Base-by-base conservation (phyloP, 2,888 invertebrate species). In the Pandemis corylana region DNA sequence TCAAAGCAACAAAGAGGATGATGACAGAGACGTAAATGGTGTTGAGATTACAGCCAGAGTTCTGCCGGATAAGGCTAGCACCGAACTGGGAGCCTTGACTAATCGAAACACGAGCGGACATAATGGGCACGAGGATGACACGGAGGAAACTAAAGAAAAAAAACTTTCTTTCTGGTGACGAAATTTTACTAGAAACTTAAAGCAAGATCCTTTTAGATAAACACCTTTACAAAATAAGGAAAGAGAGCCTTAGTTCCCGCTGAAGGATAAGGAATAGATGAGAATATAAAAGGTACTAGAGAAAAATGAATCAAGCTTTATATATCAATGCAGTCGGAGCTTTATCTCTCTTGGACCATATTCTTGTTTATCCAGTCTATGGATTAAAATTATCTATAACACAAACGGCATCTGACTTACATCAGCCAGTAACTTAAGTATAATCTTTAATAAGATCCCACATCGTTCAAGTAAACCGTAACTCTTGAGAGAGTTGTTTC, bases 21-120 rank as follows among this genome's bases (percentile, higher is more conserved):
- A 88, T 88, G 91, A 90, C 90, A 89, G 88, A 73, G 83, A 86
- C 91, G 84, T 88, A 92, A 87, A 92, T 84, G 93, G 93, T 78
- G 81, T 81, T 80, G 81, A 89, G 89, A 92, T 92, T 89, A 89
- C 85, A 87, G 90, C 84, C 85, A 84, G 82, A 80, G 75, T 72
- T 80, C 20, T 70, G 68, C 86, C 90, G 84, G 87, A 88, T 91
- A 90, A 85, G 87, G 89, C 81, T 80, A 79, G 80, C 82, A 80
- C 87, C 83, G 83, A 89, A 89, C 91, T 89, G 90, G 90, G 84
- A 83, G 88, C 89, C 92, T 90, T 92, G 90, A 93, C 92, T 93
- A 94, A 94, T 93, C 87, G 86, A 80, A 77, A 82, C 84, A 85
- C 84, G 85, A 80, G 72, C 64, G 59, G 56, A 53, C 67, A 67